Conservation (phyloP, 1,140 invertebrate species). For the Drosophila prosaltans region DNA sequence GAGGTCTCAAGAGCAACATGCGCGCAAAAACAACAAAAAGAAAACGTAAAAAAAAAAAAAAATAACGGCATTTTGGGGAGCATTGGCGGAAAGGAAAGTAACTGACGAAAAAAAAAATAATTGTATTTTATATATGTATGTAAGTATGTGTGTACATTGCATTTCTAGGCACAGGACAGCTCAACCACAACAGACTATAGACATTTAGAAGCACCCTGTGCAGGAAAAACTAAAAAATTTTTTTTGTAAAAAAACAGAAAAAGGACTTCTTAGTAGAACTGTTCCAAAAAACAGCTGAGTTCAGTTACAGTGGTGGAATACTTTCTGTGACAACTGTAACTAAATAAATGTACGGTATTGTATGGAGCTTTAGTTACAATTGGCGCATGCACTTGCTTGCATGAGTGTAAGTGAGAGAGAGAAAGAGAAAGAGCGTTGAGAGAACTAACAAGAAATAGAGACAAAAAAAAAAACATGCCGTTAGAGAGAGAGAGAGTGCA, state of each 20-base stretch:
- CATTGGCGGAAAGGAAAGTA: conserved; percentile 36
- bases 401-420: background rate
- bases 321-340: background rate
- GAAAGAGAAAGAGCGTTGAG: background rate
- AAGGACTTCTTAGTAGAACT: too few relatives aligned
- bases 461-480: background rate
- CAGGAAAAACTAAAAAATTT: too few relatives aligned
- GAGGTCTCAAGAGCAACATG: conserved; percentile 5
- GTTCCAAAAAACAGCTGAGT: too few relatives aligned
- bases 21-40: background rate
- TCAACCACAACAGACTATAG: conserved; percentile 12
- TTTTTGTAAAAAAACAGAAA: too few relatives aligned
- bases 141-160: conserved; percentile 23
- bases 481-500: background rate
- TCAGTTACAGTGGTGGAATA: too few relatives aligned
- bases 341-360: conserved; percentile 21
- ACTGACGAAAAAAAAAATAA: conserved; percentile 34
- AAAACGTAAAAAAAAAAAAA: background rate
- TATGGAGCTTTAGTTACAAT: conserved; percentile 22
- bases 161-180: conserved; percentile 7
- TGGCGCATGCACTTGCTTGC: conserved; percentile 20
- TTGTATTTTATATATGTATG: conserved; percentile 21
- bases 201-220: conserved; percentile 14
- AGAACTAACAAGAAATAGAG: conserved; percentile 3
- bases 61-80: conserved; percentile 4